Evolutionary conservation across 2,113 vertebrate genomes (phyloP), one percentile per base, ranked within the genome.

Genomic region (Strix aluco): DNA sequence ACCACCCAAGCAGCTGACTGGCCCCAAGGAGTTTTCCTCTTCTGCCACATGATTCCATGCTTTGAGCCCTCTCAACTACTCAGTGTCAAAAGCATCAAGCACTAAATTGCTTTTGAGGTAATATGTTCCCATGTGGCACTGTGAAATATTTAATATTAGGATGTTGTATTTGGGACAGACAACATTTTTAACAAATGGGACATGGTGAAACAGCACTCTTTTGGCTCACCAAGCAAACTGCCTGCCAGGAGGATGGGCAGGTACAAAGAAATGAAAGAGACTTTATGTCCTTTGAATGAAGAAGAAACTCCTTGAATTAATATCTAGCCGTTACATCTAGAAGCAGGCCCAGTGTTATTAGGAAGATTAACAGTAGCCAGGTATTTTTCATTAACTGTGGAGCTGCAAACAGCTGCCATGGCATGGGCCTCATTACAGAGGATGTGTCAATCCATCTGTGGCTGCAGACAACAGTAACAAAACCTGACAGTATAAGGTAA

Each of bases 71-170:
- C n/a, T 73, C 52, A 81, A 14, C 86, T 57, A 14, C 22, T 78
- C 61, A 5, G 7, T 32, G 18, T 71, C 49, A 44, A 74, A 91
- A 90, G 25, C 66, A 74, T 29, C 62, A 59, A 77, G 42, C 80
- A 65, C 34, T 54, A 49, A 59, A 62, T 40, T 92, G 44, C 22
- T 44, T 86, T 61, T 47, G 65, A 71, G 72, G 58, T 36, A 38
- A 26, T 52, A n/a, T 10, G 7, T 79, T 93, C 49, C 72, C 70
- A 78, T 0, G 0, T 3, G 10, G 57, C 36, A 32, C 57, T 75
- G 77, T 81, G 94, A 72, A 92, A 75, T 69, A 81, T 81, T 94
- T 74, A 65, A 61, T 82, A 69, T 74, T 61, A 69, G 83, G 88
- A 63, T 58, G 57, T 44, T 55, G 52, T 67, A 65, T 84, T 63